Evolutionary conservation across 1,140 invertebrate genomes (phyloP), one percentile per base, ranked within the genome.

Genomic region (Charaxes varanes): DNA sequence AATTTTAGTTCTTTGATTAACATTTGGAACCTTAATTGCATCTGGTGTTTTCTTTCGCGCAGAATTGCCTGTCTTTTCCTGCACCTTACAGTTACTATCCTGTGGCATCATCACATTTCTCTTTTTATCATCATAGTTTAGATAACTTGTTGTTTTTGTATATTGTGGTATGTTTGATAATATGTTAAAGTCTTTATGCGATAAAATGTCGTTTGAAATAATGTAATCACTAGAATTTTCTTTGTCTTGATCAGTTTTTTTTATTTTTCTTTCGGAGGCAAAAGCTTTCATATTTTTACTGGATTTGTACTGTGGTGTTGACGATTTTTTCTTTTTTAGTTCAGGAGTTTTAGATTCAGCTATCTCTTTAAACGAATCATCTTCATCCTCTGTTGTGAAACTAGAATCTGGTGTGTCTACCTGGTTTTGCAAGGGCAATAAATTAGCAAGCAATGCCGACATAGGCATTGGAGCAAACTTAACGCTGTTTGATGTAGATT

Each of bases 391-490:
- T 14, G 35, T 57, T 14, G 64, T 45, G 43, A 66, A 70, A 56
- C 64, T 74, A 4, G 48, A 41, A 14, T 78, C 71, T 11, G 68
- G 61, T 31, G 55, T 70, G 6, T 73, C 49, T n/a, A 42, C 30
- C 12, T 58, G 42, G 14, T 60, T 53, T 43, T 80, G 61, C 14
- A 82, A 41, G 17, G 67, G 62, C 59, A 66, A 62, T 38, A 85
- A 66, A 46, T 79, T 76, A 1, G 77, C 73, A 4, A 84, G 46
- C 32, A 85, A 61, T 24, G 71, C 74, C 19, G 74, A 74, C 64
- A 85, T 72, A 7, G 79, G 76, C 64, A 84, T 67, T 15, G 83
- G 83, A n/a, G 60, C 62, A 51, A 78, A 78, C 42, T 83, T 84
- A 18, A 67, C 67, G 43, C 72, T 80, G 42, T 82, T 82, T 3